Conservation (phyloP, 2,888 invertebrate species). For the Cheiracanthium punctorium region DNA sequence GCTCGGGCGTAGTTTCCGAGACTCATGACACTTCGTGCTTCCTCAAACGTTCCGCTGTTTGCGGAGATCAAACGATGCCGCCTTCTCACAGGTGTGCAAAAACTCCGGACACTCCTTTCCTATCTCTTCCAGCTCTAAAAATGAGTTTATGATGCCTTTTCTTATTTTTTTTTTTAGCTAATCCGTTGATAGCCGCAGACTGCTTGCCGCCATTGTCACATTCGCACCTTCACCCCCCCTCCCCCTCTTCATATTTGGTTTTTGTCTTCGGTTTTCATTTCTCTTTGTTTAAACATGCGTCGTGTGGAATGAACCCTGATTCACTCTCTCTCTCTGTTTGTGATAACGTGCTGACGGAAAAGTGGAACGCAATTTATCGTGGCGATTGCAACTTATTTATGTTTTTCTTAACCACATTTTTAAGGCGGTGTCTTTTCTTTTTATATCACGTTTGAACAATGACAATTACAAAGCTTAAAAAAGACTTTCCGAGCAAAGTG, state of each 20-base stretch:
- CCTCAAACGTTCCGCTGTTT: constrained; percentile 62
- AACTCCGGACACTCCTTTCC: constrained; percentile 33
- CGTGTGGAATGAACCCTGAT: neutral
- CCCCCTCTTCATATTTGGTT: neutral
- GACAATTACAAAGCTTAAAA: too few species aligned
- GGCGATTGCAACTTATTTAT: too few species aligned
- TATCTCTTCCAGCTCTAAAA: constrained; percentile 55
- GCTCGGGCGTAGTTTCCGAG: neutral
- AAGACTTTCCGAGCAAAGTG: too few species aligned
- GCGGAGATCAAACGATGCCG: constrained; percentile 51
- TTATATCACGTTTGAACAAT: too few species aligned
- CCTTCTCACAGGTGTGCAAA: constrained; percentile 59
- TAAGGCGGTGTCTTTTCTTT: too few species aligned
- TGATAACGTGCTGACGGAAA: neutral
- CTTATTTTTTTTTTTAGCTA: too few species aligned
- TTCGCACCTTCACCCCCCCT: neutral
- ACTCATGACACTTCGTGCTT: constrained; percentile 40
- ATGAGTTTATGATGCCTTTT: constrained; percentile 62
- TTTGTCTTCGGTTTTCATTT: neutral
- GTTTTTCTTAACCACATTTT: too few species aligned
- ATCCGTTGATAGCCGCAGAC: constrained; percentile 42
- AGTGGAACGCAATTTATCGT: neutral
- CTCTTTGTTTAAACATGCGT: neutral
- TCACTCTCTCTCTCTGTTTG: too few species aligned
- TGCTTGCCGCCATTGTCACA: constrained; percentile 36